Conservation (phyloP, 2,888 invertebrate species). For the Tubulanus polymorphus region DNA sequence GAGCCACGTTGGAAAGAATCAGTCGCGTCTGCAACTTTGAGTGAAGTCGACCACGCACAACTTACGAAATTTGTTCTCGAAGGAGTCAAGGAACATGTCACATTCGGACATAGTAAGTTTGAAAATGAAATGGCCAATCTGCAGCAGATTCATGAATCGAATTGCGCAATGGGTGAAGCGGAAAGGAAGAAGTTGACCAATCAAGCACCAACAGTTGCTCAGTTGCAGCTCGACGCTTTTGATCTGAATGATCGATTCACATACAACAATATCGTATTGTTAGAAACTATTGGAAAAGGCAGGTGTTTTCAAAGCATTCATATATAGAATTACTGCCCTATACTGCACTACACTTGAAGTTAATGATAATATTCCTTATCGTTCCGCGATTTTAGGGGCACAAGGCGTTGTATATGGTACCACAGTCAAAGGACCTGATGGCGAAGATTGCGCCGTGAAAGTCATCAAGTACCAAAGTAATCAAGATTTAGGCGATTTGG, state of each 20-base stretch:
- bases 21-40: not conserved
- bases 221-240: not conserved
- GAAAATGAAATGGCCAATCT: not conserved
- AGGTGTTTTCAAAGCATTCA: too few relatives aligned
- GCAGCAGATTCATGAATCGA: not conserved
- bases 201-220: not conserved
- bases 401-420: not conserved
- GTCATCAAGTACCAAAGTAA: not conserved
- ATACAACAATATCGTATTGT: not conserved
- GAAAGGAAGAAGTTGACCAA: not conserved
- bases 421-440: not conserved
- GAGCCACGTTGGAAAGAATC: not conserved
- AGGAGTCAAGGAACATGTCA: not conserved
- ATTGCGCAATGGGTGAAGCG: not conserved
- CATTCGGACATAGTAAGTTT: not conserved
- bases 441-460: not conserved
- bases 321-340: too few relatives aligned
- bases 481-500: not conserved
- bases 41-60: not conserved
- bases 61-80: not conserved
- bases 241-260: not conserved
- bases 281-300: not conserved
- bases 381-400: not conserved
- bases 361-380: too few relatives aligned
- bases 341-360: too few relatives aligned